Percentiles rank a stretch among this genome's conserved stretches.
phyloP scores from a whole-genome alignment of 2,113 vertebrate genomes.

The Daboia siamensis region DNA sequence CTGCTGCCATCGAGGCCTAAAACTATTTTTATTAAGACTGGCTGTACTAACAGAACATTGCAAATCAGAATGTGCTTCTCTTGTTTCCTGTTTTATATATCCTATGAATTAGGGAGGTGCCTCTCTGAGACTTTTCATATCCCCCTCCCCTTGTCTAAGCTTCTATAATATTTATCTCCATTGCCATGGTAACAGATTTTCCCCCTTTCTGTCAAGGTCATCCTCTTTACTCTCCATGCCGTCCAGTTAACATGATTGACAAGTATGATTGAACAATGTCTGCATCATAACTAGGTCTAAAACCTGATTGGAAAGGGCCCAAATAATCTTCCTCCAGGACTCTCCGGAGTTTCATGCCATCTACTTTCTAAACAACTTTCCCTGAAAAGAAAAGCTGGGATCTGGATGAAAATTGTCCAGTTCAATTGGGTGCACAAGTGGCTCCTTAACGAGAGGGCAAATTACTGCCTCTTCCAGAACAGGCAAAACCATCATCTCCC shows the following conservation, averaged over 20 bases:
- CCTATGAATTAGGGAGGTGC: neutral
- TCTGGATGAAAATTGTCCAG: neutral
- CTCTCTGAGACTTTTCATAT: neutral
- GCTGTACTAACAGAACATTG: neutral
- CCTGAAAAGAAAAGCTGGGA: neutral
- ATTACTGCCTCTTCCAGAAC: neutral
- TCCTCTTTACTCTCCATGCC: neutral
- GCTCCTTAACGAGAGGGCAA: neutral
- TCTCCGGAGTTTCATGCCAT: neutral
- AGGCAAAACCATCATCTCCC: neutral
- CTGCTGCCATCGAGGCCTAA: neutral
- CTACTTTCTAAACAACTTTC: neutral
- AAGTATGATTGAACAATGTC: neutral
- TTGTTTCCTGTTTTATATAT: neutral
- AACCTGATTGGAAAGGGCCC: neutral
- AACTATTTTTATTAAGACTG: neutral
- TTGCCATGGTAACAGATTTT: neutral
- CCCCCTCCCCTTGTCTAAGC: neutral
- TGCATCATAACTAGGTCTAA: neutral
- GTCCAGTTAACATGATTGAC: neutral
- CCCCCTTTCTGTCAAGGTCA: neutral
- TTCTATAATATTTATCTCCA: neutral
- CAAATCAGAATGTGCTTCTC: neutral
- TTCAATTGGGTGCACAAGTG: neutral
- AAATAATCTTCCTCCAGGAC: neutral